Base-by-base conservation (phyloP, 2,113 vertebrate genomes). In the Lonchura striata region DNA sequence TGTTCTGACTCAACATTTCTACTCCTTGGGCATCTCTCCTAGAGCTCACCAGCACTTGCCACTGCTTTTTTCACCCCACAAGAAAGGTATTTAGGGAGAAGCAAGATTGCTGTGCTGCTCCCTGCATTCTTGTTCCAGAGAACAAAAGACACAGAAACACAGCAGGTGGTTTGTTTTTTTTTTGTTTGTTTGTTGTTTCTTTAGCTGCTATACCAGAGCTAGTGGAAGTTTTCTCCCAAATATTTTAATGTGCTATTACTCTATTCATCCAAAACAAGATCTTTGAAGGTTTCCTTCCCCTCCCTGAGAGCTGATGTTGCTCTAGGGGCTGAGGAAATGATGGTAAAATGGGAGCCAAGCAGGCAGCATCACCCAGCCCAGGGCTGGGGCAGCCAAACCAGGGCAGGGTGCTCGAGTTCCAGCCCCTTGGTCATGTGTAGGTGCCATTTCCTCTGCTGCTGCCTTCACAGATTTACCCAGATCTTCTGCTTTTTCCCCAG, bases 1-100 rank as follows among this genome's bases (percentile, higher is more conserved):
- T 65, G 86, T 94, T 92, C 94, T 92, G 90, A 94, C 86, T 92
- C 94, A 93, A 65, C 27, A 9, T 83, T 81, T 88, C 88, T 63
- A 33, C 71, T 88, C 70, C 64, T 50, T n/a, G 70, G 23, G 80
- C 59, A 95, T 64, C 86, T 68, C 65, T 78, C 53, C 54, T 42
- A 15, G 49, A 64, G 13, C 82, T 57, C 86, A 68, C 14, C 37
- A 79, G 28, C 56, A n/a, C 3, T 14, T 76, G 53, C 37, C 71
- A 44, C 7, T 66, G 4, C n/a, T 19, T 46, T 33, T 54, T 71
- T 66, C 57, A 27, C 15, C 50, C 49, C 57, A 53, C 18, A 15
- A 15, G 54, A 76, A 39, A 44, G 59, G 22, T 87, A 65, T 49
- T 47, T 68, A 53, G 59, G 64, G 60, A 71, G 25, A 54, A 49